A percentile compares a stretch with the other conserved stretches of the same genome.
Evolutionary conservation across 2,888 invertebrate genomes (phyloP).

Genomic region (Mythimna impura): DNA sequence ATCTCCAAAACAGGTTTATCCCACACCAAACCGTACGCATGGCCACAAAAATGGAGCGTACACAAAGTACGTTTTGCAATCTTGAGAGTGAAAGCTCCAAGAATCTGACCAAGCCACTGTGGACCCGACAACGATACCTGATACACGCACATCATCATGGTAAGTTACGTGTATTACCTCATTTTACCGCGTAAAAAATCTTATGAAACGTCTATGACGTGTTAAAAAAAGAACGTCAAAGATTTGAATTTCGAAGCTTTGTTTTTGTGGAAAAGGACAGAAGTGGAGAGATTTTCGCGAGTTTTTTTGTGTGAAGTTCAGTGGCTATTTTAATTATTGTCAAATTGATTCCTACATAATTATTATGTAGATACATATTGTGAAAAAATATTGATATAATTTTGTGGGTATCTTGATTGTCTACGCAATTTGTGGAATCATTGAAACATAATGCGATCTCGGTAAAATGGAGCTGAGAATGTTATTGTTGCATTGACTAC

Average conservation of each 20-base stretch:
- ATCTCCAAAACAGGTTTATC: conserved; percentile 36
- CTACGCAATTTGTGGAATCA: too few species aligned
- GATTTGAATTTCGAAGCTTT: conserved; percentile 16
- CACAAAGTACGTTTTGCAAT: conserved; percentile 60
- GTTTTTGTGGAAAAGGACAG: neutral
- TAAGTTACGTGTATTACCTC: conserved; percentile 68
- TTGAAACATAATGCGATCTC: too few species aligned
- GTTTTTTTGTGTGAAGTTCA: too few species aligned
- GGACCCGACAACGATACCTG: conserved; percentile 73
- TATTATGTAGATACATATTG: too few species aligned
- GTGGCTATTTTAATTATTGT: too few species aligned
- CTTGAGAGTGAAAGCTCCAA: conserved; percentile 67
- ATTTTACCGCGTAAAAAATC: neutral
- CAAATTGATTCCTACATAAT: too few species aligned
- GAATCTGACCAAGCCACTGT: conserved; percentile 66
- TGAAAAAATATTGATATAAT: too few species aligned
- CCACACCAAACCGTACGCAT: conserved; percentile 11
- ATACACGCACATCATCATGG: conserved; percentile 78
- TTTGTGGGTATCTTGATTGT: too few species aligned
- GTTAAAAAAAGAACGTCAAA: neutral
- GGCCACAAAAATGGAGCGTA: conserved; percentile 49
- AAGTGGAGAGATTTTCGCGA: too few species aligned
- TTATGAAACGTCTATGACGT: neutral
- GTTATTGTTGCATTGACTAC: too few species aligned
- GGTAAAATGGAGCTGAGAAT: too few species aligned